Conservation (phyloP, 1,140 invertebrate species). For the Triops cancriformis region DNA sequence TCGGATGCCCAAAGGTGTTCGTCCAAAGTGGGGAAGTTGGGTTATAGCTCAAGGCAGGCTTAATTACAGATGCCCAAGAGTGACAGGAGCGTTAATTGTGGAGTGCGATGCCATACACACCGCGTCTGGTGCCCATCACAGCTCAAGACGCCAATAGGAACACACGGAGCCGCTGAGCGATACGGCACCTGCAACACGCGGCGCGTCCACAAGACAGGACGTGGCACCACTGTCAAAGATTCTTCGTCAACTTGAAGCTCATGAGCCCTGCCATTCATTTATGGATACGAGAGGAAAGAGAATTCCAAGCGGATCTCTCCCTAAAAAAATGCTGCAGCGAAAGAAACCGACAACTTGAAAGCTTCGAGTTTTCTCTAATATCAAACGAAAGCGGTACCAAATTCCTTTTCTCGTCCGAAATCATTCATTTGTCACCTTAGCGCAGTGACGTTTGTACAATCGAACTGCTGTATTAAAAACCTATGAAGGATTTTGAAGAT, state of each 20-base stretch:
- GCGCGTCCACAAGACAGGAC: neutral
- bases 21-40: too few species aligned
- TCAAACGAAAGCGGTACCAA: too few species aligned
- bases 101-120: constrained; percentile 7
- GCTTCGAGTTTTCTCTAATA: too few species aligned
- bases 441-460: too few species aligned
- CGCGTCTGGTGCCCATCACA: constrained; percentile 3
- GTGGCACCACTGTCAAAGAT: constrained; percentile 1
- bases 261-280: neutral
- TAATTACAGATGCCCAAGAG: neutral
- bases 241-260: neutral
- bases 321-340: too few species aligned
- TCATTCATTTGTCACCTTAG: too few species aligned
- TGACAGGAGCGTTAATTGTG: constrained; percentile 13
- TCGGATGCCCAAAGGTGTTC: too few species aligned
- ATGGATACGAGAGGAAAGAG: neutral
- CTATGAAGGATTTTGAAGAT: too few species aligned
- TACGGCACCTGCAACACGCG: neutral
- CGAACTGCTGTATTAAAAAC: too few species aligned
- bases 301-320: neutral
- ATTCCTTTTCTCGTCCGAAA: too few species aligned
- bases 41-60: neutral
- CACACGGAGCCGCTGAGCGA: neutral
- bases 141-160: neutral
- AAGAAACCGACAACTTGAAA: too few species aligned